These are phyloP conservation scores for Elephantulus edwardii DNA, from an alignment of 2,113 vertebrate genomes.

Conservation along the genomic window DNA sequence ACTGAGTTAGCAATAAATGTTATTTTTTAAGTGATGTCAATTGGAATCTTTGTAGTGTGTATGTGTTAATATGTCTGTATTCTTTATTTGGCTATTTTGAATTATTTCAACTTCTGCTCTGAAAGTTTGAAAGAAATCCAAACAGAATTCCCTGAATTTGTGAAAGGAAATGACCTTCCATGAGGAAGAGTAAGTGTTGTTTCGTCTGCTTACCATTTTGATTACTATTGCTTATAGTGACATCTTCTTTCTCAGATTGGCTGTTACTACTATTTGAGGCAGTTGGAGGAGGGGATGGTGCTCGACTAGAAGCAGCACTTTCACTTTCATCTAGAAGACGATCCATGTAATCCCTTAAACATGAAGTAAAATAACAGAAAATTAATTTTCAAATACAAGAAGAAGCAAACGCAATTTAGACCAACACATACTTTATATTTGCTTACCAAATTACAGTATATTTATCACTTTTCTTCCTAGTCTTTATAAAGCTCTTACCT, in stretches of 20 bases:
- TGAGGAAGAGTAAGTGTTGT: background rate
- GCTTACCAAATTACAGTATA: too few relatives aligned
- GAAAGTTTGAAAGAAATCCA: conserved; percentile 18
- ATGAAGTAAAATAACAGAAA: conserved; percentile 32
- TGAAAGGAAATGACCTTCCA: background rate
- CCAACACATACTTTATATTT: too few relatives aligned
- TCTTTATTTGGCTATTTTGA: background rate
- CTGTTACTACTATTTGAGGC: conserved; percentile 92
- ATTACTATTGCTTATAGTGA: conserved; percentile 82
- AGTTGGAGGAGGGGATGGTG: conserved; percentile 90
- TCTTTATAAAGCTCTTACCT: too few relatives aligned
- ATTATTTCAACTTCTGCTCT: conserved; percentile 12
- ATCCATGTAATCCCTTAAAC: conserved; percentile 95
- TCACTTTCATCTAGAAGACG: conserved; percentile 94
- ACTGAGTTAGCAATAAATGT: too few relatives aligned
- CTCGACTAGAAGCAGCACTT: conserved; percentile 91
- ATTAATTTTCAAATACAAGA: conserved; percentile 30
- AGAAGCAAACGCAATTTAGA: too few relatives aligned
- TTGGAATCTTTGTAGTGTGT: background rate
- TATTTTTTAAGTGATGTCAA: background rate
- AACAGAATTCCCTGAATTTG: background rate
- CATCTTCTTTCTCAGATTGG: conserved; percentile 91
- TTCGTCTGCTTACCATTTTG: conserved; percentile 90
- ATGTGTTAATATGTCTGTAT: background rate
- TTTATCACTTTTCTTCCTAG: too few relatives aligned